Evolutionary conservation across 2,797 vertebrate genomes (phyloP).

Genomic region (Cynodonichthys magdalenae): DNA sequence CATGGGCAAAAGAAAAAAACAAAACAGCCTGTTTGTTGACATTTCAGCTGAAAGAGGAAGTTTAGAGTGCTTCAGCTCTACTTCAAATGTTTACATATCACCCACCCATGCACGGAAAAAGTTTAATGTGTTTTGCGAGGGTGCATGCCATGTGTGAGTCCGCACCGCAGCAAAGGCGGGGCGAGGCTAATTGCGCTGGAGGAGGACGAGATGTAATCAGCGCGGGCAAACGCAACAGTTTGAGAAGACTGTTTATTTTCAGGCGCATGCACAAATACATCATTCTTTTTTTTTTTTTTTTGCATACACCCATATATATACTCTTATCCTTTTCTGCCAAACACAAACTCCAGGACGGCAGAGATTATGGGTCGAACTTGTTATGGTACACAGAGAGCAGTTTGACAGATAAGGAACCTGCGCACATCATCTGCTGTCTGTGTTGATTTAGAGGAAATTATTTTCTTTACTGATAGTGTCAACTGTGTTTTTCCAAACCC

Average conservation of each 20-base stretch:
- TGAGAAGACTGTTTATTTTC: conserved; percentile 65
- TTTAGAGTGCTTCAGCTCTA: conserved; percentile 34
- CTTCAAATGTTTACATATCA: conserved; percentile 49
- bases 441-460: conserved; percentile 30
- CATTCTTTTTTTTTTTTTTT: conserved; percentile 12
- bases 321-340: conserved; percentile 2
- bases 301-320: conserved; percentile 26
- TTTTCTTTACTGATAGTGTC: conserved; percentile 24
- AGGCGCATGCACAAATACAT: conserved; percentile 38
- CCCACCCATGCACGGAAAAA: conserved; percentile 27
- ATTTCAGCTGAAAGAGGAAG: conserved; percentile 40
- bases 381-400: conserved; percentile 31
- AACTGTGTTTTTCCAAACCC: conserved; percentile 43
- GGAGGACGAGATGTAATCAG: conserved; percentile 66
- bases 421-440: conserved; percentile 29
- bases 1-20: conserved; percentile 11
- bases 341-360: conserved; percentile 12
- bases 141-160: conserved; percentile 12
- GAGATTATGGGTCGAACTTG: conserved; percentile 38
- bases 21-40: conserved; percentile 52
- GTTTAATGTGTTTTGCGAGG: conserved; percentile 46
- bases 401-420: conserved; percentile 46
- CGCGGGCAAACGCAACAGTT: conserved; percentile 56
- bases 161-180: conserved; percentile 24
- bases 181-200: conserved; percentile 43